These are phyloP conservation scores for Diachrysia chrysitis DNA, from an alignment of 2,888 invertebrate genomes.

Conservation along the genomic window DNA sequence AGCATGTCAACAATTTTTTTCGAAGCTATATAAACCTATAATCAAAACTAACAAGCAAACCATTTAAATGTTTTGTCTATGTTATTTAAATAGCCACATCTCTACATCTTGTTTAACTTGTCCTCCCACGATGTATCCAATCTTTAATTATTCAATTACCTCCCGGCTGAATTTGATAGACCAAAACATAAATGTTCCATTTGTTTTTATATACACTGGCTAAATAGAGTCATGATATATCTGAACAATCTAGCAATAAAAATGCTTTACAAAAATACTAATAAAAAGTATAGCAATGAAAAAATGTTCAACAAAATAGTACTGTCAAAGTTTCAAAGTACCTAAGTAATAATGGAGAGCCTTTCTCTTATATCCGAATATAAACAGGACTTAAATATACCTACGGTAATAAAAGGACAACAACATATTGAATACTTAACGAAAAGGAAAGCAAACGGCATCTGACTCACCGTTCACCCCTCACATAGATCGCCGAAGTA, in stretches of 20 bases:
- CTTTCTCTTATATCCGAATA: constrained; percentile 22
- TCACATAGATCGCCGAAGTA: constrained; percentile 53
- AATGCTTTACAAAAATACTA: not conserved
- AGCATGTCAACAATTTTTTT: constrained; percentile 37
- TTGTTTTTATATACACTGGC: not conserved
- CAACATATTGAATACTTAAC: constrained; percentile 66
- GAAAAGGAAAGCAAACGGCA: constrained; percentile 70
- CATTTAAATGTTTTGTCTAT: constrained; percentile 20
- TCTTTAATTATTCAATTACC: constrained; percentile 36
- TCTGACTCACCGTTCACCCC: constrained; percentile 61
- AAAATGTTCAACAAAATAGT: not conserved
- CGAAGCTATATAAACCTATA: constrained; percentile 14
- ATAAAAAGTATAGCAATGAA: not conserved
- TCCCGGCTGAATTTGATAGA: constrained; percentile 23
- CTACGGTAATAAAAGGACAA: constrained; percentile 44
- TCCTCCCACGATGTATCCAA: constrained; percentile 43
- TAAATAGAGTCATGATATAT: not conserved
- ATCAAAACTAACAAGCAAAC: constrained; percentile 25
- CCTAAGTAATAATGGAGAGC: not conserved
- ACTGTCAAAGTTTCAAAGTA: not conserved
- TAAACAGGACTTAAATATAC: constrained; percentile 29
- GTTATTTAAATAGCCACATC: constrained; percentile 30
- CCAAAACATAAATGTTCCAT: not conserved
- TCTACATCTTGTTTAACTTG: constrained; percentile 32
- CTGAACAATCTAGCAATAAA: not conserved